Conservation (phyloP, 1,140 invertebrate species). For the Cyrtorhinus lividipennis region DNA sequence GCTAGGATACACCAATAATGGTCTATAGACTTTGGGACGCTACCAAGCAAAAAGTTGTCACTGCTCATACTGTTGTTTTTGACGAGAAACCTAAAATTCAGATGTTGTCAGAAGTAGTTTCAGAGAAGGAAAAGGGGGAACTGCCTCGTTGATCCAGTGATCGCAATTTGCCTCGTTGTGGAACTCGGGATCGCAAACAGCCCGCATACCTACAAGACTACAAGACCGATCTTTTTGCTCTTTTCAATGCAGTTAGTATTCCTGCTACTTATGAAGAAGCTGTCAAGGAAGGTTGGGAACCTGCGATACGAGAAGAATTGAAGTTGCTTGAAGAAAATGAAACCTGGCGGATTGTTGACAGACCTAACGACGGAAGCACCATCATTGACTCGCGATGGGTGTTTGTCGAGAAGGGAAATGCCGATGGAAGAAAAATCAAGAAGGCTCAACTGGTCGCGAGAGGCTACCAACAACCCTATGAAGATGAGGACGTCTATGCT, state of each 20-base stretch:
- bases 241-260: neutral
- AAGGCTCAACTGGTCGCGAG: neutral
- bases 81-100: neutral
- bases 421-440: neutral
- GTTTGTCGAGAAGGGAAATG: neutral
- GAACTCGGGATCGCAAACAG: neutral
- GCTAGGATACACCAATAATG: neutral
- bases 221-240: neutral
- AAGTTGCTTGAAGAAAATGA: neutral
- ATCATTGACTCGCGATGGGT: neutral
- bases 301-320: neutral
- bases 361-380: neutral
- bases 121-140: neutral
- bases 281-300: neutral
- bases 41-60: neutral
- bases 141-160: neutral
- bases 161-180: too few species aligned
- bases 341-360: neutral
- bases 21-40: neutral
- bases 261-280: neutral
- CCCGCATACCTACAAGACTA: neutral
- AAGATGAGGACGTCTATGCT: neutral
- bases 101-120: neutral
- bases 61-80: neutral
- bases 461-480: neutral